phyloP scores from a whole-genome alignment of 2,113 vertebrate genomes.

The Aplodontia rufa region DNA sequence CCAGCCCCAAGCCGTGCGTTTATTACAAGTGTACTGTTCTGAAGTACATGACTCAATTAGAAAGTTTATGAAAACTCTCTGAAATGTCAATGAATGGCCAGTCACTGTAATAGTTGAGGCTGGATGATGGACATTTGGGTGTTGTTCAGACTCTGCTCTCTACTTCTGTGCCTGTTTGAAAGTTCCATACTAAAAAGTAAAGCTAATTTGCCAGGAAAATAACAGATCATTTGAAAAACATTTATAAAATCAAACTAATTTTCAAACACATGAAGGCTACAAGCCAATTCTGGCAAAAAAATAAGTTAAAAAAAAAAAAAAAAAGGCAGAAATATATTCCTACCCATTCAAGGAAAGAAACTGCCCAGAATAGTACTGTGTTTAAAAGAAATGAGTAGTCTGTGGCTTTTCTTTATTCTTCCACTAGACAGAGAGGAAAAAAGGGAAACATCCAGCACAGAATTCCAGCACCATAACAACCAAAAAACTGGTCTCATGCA shows the following conservation, averaged over 20 bases:
- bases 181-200: not conserved
- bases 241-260: constrained; percentile 24
- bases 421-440: not conserved
- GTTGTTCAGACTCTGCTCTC: not conserved
- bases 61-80: not conserved
- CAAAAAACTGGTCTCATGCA: not conserved
- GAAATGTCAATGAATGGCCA: not conserved
- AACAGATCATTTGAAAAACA: not conserved
- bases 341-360: constrained; percentile 10
- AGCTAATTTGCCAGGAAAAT: not conserved
- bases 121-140: not conserved
- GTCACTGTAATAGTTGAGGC: not conserved
- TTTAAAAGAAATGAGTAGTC: not conserved
- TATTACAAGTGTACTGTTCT: not conserved
- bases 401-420: not conserved
- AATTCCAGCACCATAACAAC: not conserved
- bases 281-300: not conserved
- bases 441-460: not conserved
- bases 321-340: not conserved
- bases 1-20: not conserved
- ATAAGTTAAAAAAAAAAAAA: not conserved
- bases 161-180: not conserved
- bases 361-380: not conserved
- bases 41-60: not conserved
- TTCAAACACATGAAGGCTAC: not conserved